These are phyloP conservation scores for Lysandra bellargus DNA, from an alignment of 2,888 invertebrate genomes.

Conservation along the genomic window DNA sequence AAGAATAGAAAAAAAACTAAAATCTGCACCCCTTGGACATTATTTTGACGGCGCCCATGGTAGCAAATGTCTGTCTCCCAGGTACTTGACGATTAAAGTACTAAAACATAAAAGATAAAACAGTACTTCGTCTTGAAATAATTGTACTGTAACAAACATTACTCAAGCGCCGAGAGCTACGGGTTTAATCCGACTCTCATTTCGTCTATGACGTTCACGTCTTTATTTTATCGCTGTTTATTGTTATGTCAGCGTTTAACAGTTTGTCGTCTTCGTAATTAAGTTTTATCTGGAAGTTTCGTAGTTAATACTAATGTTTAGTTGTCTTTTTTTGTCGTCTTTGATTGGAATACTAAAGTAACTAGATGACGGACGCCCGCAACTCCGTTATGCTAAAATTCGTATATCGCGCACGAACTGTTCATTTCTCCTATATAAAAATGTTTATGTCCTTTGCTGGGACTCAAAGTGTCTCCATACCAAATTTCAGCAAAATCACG, in stretches of 20 bases:
- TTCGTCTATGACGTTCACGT: constrained; percentile 19
- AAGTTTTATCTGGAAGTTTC: constrained; percentile 19
- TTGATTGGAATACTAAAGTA: not conserved
- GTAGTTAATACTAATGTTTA: constrained; percentile 43
- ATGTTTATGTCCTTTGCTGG: too few species aligned
- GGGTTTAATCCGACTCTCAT: not conserved
- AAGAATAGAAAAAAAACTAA: too few species aligned
- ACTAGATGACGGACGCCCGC: too few species aligned
- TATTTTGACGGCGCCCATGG: too few species aligned
- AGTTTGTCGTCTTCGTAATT: constrained; percentile 23
- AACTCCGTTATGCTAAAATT: too few species aligned
- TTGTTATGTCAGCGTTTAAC: constrained; percentile 9
- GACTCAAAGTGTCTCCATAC: too few species aligned
- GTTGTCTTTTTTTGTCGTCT: not conserved
- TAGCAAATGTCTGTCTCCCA: not conserved
- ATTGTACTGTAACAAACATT: constrained; percentile 1
- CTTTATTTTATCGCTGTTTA: constrained; percentile 23
- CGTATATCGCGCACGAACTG: too few species aligned
- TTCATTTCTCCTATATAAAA: too few species aligned
- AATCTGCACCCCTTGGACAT: too few species aligned
- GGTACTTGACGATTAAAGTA: not conserved
- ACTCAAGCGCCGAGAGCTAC: not conserved
- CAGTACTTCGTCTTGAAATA: not conserved
- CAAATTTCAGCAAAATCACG: too few species aligned
- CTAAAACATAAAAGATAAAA: not conserved